Evolutionary conservation across 1,140 invertebrate genomes (phyloP).

Genomic region (Cherax destructor): DNA sequence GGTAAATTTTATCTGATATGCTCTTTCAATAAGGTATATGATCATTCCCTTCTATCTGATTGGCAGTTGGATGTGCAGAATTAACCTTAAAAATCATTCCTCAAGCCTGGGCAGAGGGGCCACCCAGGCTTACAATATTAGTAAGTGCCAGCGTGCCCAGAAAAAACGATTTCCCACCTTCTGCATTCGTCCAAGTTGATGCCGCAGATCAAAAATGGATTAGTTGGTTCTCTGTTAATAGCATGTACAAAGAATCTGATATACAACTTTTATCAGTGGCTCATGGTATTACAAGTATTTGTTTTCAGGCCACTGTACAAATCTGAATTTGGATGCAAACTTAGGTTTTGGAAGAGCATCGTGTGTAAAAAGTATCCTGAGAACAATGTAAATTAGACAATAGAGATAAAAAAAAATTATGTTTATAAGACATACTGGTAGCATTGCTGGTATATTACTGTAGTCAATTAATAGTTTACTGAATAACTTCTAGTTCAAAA

Average conservation of each 20-base stretch:
- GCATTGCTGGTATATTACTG: not conserved
- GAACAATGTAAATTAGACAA: not conserved
- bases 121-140: not conserved
- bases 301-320: not conserved
- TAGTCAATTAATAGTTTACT: not conserved
- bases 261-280: not conserved
- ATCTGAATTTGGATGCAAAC: not conserved
- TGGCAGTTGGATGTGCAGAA: conserved; percentile 33
- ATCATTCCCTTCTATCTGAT: conserved; percentile 16
- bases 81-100: conserved; percentile 24
- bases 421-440: not conserved
- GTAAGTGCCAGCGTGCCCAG: conserved; percentile 10
- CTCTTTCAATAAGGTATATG: conserved; percentile 11
- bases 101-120: conserved; percentile 15
- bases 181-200: conserved; percentile 26
- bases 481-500: not conserved
- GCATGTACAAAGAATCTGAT: not conserved
- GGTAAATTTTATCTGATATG: not conserved
- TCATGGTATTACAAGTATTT: not conserved
- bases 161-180: conserved; percentile 33
- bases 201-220: conserved; percentile 29
- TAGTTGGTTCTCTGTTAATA: not conserved
- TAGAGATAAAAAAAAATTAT: not conserved
- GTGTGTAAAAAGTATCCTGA: not conserved
- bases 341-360: not conserved